Conservation (phyloP, 2,888 invertebrate species). For the Tachina grossa region DNA sequence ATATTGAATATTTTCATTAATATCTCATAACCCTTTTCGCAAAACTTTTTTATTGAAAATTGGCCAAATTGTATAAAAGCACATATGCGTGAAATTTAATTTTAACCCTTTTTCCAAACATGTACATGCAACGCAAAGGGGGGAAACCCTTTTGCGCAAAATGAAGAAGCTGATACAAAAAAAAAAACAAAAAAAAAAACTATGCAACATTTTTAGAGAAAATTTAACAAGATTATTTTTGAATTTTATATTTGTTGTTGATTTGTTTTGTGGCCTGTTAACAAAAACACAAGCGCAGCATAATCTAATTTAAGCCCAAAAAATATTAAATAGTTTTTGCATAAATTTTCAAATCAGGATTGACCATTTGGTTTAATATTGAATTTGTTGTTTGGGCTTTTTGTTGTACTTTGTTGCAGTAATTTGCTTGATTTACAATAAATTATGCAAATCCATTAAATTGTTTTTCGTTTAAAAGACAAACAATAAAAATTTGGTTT, state of each 20-base stretch:
- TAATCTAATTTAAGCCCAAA: slow-evolving; percentile 63
- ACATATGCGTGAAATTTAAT: slow-evolving; percentile 83
- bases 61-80: slow-evolving; percentile 81
- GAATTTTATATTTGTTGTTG: slow-evolving; percentile 52
- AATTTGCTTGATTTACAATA: slow-evolving; percentile 72
- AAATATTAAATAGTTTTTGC: slow-evolving; percentile 61
- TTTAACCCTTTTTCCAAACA: slow-evolving; percentile 72
- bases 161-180: slow-evolving; percentile 17
- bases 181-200: no score
- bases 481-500: slow-evolving; percentile 72
- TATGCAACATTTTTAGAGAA: slow-evolving; percentile 60
- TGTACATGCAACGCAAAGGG: no score
- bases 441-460: slow-evolving; percentile 81
- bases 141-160: neutral
- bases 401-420: slow-evolving; percentile 71
- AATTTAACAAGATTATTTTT: slow-evolving; percentile 67
- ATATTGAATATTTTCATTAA: slow-evolving; percentile 57
- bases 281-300: slow-evolving; percentile 41
- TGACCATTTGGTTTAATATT: slow-evolving; percentile 61
- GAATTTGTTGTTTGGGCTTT: slow-evolving; percentile 56
- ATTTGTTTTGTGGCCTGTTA: slow-evolving; percentile 56
- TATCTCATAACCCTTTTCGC: slow-evolving; percentile 65
- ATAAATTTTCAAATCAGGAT: slow-evolving; percentile 36
- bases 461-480: slow-evolving; percentile 78
- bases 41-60: slow-evolving; percentile 74